Evolutionary conservation across 2,797 vertebrate species (phyloP).

Genomic region (Chaetophractus vellerosus): DNA sequence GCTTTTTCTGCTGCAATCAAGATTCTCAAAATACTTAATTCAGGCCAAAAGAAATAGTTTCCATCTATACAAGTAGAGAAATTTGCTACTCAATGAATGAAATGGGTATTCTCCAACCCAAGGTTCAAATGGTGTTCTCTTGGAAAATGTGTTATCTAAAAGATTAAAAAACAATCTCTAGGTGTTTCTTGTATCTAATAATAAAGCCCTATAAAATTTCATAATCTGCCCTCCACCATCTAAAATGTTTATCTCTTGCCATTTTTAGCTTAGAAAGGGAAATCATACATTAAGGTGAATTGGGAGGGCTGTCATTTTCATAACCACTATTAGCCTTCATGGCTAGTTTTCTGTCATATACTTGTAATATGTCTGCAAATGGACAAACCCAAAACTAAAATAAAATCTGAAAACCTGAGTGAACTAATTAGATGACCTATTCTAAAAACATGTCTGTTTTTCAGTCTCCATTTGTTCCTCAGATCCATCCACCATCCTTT

Average conservation of each 20-base stretch:
- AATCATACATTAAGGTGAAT: constrained; percentile 81
- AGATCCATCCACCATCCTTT: background rate
- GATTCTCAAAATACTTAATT: constrained; percentile 37
- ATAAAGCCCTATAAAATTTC: constrained; percentile 63
- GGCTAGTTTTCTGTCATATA: constrained; percentile 83
- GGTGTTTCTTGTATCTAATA: background rate
- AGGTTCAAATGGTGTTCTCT: constrained; percentile 15
- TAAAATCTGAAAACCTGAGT: background rate
- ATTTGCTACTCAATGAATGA: constrained; percentile 36
- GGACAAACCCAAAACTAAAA: constrained; percentile 80
- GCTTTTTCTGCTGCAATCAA: background rate
- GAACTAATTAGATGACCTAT: background rate
- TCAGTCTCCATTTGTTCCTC: background rate
- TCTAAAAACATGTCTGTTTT: background rate
- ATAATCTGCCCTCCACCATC: constrained; percentile 67
- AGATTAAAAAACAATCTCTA: background rate
- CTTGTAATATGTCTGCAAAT: constrained; percentile 76
- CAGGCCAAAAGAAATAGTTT: constrained; percentile 56
- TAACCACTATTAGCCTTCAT: constrained; percentile 64
- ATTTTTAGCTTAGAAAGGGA: constrained; percentile 77
- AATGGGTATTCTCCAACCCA: constrained; percentile 55
- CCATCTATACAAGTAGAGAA: background rate
- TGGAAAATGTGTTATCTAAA: constrained; percentile 35
- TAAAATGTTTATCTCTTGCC: constrained; percentile 76
- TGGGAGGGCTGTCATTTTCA: constrained; percentile 75